Conservation (phyloP, 2,888 invertebrate genomes). For the Morpho helenor region DNA sequence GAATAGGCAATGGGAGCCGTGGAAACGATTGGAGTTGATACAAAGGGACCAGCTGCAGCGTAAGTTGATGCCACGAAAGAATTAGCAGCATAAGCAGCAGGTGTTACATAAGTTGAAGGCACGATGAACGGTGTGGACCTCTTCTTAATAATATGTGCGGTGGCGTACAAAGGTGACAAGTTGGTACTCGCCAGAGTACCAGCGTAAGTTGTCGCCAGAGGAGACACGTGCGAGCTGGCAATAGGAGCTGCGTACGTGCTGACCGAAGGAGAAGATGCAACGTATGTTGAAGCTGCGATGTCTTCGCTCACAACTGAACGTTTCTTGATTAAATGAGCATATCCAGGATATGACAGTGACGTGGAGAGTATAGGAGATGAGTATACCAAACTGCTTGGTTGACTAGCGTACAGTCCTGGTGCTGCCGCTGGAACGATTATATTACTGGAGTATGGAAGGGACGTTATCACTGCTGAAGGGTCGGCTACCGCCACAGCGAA, state of each 20-base stretch:
- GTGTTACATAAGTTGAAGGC: slow-evolving; percentile 21
- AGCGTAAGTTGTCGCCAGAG: slow-evolving; percentile 39
- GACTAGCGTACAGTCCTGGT: slow-evolving; percentile 46
- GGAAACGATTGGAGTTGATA: slow-evolving; percentile 18
- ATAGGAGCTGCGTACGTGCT: slow-evolving; percentile 3
- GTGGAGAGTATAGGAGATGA: slow-evolving; percentile 55
- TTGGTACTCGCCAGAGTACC: slow-evolving; percentile 39
- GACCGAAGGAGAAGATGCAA: slow-evolving; percentile 25
- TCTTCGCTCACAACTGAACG: slow-evolving; percentile 36
- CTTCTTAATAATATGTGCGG: slow-evolving; percentile 58
- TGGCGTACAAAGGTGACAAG: slow-evolving; percentile 25
- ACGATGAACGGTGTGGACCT: slow-evolving; percentile 45
- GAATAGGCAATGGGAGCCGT: slow-evolving; percentile 16
- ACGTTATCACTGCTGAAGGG: slow-evolving; percentile 36
- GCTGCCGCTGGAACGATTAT: slow-evolving; percentile 38
- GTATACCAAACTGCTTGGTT: slow-evolving; percentile 54
- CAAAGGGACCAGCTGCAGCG: slow-evolving; percentile 14
- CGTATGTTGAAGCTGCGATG: slow-evolving; percentile 35
- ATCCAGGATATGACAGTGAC: slow-evolving; percentile 44
- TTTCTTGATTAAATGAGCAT: slow-evolving; percentile 50
- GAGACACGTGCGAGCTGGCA: slow-evolving; percentile 28
- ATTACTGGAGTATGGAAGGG: slow-evolving; percentile 38
- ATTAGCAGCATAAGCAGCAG: slow-evolving; percentile 34
- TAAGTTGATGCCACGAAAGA: slow-evolving; percentile 21
- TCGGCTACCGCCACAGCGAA: slow-evolving; percentile 75